phyloP scores from a whole-genome alignment of 2,113 vertebrate genomes.

The Rutilus rutilus region DNA sequence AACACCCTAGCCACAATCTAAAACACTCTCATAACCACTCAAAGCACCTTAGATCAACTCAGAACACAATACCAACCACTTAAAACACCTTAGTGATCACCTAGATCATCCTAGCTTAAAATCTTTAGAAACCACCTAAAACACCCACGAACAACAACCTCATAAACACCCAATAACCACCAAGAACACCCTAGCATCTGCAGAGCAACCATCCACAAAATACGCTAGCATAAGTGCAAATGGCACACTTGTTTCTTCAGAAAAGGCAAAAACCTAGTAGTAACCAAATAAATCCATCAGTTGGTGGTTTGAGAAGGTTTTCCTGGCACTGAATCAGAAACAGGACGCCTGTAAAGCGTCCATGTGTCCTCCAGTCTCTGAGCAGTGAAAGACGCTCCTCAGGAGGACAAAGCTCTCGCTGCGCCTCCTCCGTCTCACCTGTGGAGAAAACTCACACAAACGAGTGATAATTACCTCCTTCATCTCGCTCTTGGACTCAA shows the following conservation, averaged over 20 bases:
- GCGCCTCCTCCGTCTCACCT: conserved; percentile 14
- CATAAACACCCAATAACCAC: too few species aligned
- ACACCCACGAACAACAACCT: too few species aligned
- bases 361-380: background rate
- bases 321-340: conserved; percentile 5
- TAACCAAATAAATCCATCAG: background rate
- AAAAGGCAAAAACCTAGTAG: background rate
- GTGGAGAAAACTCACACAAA: background rate
- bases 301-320: conserved; percentile 5
- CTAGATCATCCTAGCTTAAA: background rate
- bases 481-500: background rate
- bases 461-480: conserved; percentile 3
- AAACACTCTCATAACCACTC: too few species aligned
- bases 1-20: too few species aligned
- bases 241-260: background rate
- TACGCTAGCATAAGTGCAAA: background rate
- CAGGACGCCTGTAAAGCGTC: background rate
- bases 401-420: background rate
- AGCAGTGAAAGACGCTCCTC: background rate
- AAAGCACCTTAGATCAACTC: too few species aligned
- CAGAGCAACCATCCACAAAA: background rate
- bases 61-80: too few species aligned
- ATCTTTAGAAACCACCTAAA: background rate
- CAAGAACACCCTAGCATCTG: background rate
- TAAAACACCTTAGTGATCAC: background rate